Percentiles rank a stretch among this genome's conserved stretches.
phyloP scores from a whole-genome alignment of 2,888 invertebrate species.

The Erannis defoliaria region DNA sequence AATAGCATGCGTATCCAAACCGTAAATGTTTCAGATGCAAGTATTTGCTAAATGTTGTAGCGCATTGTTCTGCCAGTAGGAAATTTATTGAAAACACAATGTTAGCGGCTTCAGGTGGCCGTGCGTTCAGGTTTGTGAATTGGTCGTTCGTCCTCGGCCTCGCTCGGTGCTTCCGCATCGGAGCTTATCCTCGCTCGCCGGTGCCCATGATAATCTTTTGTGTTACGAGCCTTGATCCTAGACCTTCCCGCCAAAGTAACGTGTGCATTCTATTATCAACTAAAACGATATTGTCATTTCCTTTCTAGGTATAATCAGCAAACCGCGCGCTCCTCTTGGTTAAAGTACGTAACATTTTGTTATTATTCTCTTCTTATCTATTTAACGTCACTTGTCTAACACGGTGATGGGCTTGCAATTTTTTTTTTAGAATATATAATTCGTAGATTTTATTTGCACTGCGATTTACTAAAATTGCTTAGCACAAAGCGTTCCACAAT shows the following conservation, averaged over 20 bases:
- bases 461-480: conserved; percentile 13
- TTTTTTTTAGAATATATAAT: neutral
- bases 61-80: conserved; percentile 34
- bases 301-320: conserved; percentile 86
- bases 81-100: conserved; percentile 46
- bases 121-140: conserved; percentile 76
- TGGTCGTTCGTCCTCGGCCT: conserved; percentile 83
- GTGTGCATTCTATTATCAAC: conserved; percentile 62
- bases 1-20: conserved; percentile 32
- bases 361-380: conserved; percentile 42
- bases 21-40: conserved; percentile 28
- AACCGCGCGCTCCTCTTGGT: conserved; percentile 83
- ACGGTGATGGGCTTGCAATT: conserved; percentile 29
- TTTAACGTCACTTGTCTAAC: conserved; percentile 25
- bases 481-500: conserved; percentile 1
- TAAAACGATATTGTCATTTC: conserved; percentile 77
- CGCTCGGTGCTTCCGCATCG: conserved; percentile 80
- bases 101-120: conserved; percentile 66
- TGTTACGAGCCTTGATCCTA: conserved; percentile 78
- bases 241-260: conserved; percentile 72
- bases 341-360: conserved; percentile 81
- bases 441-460: conserved; percentile 19
- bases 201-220: conserved; percentile 82
- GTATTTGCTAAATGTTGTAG: conserved; percentile 23
- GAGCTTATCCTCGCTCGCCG: conserved; percentile 81